Evolutionary conservation across 92 coral and sea anemone species (phyloP).

Genomic region (Umimayanthus kanabou): DNA sequence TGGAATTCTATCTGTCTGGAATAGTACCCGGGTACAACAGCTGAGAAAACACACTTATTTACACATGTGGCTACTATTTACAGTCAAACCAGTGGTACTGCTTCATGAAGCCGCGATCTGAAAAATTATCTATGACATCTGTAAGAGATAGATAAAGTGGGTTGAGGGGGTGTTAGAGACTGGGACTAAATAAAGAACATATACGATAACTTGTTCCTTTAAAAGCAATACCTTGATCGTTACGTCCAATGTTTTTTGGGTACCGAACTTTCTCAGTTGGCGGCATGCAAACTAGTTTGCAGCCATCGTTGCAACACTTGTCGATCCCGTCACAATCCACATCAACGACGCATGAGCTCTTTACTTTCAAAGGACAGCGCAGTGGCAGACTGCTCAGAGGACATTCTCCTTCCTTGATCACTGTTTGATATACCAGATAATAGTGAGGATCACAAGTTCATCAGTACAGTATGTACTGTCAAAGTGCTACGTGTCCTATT

Average conservation of each 20-base stretch:
- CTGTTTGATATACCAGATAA: constrained; percentile 20
- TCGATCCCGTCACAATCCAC: constrained; percentile 64
- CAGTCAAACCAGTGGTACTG: too few relatives aligned
- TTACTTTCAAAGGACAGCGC: constrained; percentile 45
- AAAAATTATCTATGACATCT: too few relatives aligned
- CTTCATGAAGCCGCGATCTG: too few relatives aligned
- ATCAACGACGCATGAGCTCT: constrained; percentile 65
- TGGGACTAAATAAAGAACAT: too few relatives aligned
- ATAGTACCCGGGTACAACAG: too few relatives aligned
- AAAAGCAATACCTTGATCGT: neutral
- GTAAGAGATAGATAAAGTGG: too few relatives aligned
- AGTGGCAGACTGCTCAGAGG: constrained; percentile 48
- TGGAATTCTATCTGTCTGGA: too few relatives aligned
- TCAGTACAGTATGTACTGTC: too few relatives aligned
- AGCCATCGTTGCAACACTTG: constrained; percentile 76
- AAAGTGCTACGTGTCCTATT: too few relatives aligned
- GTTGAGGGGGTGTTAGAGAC: neutral
- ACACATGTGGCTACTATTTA: too few relatives aligned
- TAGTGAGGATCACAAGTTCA: too few relatives aligned
- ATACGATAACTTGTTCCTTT: neutral
- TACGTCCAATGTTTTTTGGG: neutral
- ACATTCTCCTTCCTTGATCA: constrained; percentile 66
- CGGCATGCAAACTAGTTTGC: constrained; percentile 53
- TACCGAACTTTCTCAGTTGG: constrained; percentile 1
- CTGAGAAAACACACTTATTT: too few relatives aligned